Conservation (phyloP, 2,113 vertebrate species). For the Protobothrops mucrosquamatus region DNA sequence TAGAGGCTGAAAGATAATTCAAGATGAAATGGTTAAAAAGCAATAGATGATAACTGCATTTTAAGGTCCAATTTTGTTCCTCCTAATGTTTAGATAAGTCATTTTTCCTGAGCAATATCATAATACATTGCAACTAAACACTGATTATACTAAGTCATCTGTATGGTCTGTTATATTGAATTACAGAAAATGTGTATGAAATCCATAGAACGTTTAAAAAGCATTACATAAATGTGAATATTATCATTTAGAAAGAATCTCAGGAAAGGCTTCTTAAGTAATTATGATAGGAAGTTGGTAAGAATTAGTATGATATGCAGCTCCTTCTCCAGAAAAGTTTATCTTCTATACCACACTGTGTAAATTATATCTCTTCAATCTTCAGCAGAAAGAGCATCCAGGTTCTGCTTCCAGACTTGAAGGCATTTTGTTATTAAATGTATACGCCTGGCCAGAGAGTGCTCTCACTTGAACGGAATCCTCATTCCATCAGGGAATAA, state of each 20-base stretch:
- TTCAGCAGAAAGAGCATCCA: not conserved
- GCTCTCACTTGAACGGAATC: conserved; percentile 56
- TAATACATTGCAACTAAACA: not conserved
- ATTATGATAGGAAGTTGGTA: not conserved
- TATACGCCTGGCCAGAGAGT: conserved; percentile 43
- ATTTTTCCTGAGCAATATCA: not conserved
- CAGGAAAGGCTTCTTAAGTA: not conserved
- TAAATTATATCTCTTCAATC: not conserved
- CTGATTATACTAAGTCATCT: not conserved
- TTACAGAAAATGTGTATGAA: not conserved
- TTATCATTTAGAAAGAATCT: not conserved
- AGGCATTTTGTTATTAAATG: conserved; percentile 55
- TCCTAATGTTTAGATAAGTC: not conserved
- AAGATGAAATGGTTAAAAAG: not conserved
- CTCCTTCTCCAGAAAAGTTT: not conserved
- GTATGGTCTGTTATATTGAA: not conserved
- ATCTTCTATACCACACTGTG: not conserved
- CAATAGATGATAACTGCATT: not conserved
- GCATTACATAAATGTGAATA: not conserved
- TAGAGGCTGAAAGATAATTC: not conserved
- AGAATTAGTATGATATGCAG: not conserved
- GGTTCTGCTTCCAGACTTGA: not conserved
- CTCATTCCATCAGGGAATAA: conserved; percentile 60
- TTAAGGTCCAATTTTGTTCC: not conserved
- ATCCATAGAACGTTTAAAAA: not conserved